Evolutionary conservation across 2,113 vertebrate genomes (phyloP), one percentile per base, ranked within the genome.

Genomic region (Stigmatopora argus): DNA sequence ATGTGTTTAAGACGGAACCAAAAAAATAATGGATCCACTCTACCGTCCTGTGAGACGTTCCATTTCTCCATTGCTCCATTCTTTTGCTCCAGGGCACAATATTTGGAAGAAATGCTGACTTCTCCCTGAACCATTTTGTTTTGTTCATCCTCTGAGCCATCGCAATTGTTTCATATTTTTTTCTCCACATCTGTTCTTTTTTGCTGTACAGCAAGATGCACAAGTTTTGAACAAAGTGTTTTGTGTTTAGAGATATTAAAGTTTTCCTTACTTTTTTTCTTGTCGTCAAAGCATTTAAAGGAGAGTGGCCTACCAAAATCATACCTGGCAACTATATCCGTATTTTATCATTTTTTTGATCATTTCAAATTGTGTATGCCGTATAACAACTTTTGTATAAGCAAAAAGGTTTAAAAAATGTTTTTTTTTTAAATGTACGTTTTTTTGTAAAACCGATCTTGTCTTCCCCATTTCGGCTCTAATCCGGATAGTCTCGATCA

Each of bases 21-120:
- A 61, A 82, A 83, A 81, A 74, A 80, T 72, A 77, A 85, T 77
- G 74, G 83, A 78, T 74, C 71, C 60, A 62, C 70, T 72, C 68
- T 70, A 75, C 67, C 44, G 58, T 79, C 71, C 68, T 77, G 57
- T 41, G 62, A 69, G 73, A 62, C 38, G 72, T 62, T 82, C 46
- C 14, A 9, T 65, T 80, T 77, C 73, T 74, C 67, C 46, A 48
- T 78, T 8, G 77, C 83, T 83, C 68, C 18, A 53, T 56, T 56
- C 73, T 73, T 68, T 80, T 7, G 76, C 83, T 84, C 69, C 15
- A 47, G 78, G 78, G 76, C 70, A 74, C 66, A 74, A 77, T 83
- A 73, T 80, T 73, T 55, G 14, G 12, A 67, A 75, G 69, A 71
- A 80, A 65, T 64, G 75, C 81, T 74, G 78, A 80, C 81, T 83